Base-by-base conservation (phyloP, 2,888 invertebrate species). In the Eristalis tenax region DNA sequence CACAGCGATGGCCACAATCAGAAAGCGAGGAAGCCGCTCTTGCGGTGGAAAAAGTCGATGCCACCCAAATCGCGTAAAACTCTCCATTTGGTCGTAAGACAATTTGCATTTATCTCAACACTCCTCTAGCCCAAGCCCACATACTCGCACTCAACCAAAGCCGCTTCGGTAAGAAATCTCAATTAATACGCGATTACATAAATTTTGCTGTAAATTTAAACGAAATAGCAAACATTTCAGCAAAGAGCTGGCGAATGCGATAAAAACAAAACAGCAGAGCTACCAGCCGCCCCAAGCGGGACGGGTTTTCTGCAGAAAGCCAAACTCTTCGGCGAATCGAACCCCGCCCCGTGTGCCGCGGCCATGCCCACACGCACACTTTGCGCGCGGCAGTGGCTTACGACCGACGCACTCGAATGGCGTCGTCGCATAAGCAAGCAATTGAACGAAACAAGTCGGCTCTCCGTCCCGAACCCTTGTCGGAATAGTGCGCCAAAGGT, bases 161-260 rank as follows among this genome's bases (percentile, higher is more conserved):
- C 28, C 18, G 18, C 50, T 50, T 6, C 18, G 50, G 71, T 71
- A 71, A 43, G 66, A 80, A 76, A 63, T 75, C 80, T 71, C 80
- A 84, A 84, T 84, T 76, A 76, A 75, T 80, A 71, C 22, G 61
- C 59, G 61, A 75, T 84, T 76, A 84, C 75, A 84, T 76, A 80
- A 84, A 76, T 38, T 50, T 61, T 10, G 23, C 57, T 70, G 78
- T 83, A 56, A 83, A 26, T 43, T 69, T 64, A 35, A 79, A 57
- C 59, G 22, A 71, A 76, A 80, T 64, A 83, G 75, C 75, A 76
- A 84, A 84, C 70, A 80, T 79, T 70, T 65, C 40, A 74, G 63
- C 68, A 74, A 61, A 65, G 15, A 69, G 68, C n/a, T 59, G 28
- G 40, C n/a, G n/a, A 50, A 50, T n/a, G 43, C 43, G 43, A 50